Evolutionary conservation across 2,797 vertebrate genomes (phyloP).

Genomic region (Enteromius viviparus): DNA sequence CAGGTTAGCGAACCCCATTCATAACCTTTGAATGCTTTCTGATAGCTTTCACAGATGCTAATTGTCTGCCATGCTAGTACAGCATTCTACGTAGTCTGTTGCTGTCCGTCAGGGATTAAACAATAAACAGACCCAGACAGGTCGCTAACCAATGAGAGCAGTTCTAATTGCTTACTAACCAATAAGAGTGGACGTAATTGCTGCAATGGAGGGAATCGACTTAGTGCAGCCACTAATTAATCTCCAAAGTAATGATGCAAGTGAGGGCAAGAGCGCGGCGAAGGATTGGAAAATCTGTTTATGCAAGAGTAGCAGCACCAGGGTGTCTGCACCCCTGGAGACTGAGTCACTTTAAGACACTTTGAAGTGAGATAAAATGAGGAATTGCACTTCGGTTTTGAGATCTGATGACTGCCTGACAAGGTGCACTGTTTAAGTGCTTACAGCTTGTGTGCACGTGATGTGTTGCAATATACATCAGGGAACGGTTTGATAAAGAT

Average conservation of each 20-base stretch:
- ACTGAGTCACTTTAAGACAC: constrained; percentile 55
- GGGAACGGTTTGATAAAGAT: constrained; percentile 6
- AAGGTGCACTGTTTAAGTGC: constrained; percentile 36
- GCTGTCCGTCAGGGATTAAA: constrained; percentile 58
- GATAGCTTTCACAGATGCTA: constrained; percentile 47
- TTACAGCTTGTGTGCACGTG: neutral
- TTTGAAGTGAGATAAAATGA: constrained; percentile 59
- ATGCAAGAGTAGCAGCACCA: constrained; percentile 54
- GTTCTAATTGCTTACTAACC: constrained; percentile 60
- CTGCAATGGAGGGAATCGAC: constrained; percentile 66
- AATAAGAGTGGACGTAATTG: constrained; percentile 63
- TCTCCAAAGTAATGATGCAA: constrained; percentile 83
- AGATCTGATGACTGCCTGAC: constrained; percentile 14
- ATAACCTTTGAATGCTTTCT: constrained; percentile 53
- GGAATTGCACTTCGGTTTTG: constrained; percentile 45
- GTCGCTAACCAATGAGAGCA: constrained; percentile 58
- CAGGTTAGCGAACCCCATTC: constrained; percentile 24
- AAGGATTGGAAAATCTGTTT: constrained; percentile 71
- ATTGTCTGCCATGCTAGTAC: constrained; percentile 54
- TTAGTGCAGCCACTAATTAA: constrained; percentile 81
- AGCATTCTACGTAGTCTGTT: constrained; percentile 35
- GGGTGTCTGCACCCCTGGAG: constrained; percentile 49
- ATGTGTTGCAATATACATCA: neutral
- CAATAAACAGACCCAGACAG: constrained; percentile 50
- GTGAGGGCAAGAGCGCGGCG: constrained; percentile 77